Percentiles rank a stretch among this genome's conserved stretches.
These are phyloP conservation scores for Hucho hucho DNA, from an alignment of 2,113 vertebrate genomes.

Conservation along the genomic window DNA sequence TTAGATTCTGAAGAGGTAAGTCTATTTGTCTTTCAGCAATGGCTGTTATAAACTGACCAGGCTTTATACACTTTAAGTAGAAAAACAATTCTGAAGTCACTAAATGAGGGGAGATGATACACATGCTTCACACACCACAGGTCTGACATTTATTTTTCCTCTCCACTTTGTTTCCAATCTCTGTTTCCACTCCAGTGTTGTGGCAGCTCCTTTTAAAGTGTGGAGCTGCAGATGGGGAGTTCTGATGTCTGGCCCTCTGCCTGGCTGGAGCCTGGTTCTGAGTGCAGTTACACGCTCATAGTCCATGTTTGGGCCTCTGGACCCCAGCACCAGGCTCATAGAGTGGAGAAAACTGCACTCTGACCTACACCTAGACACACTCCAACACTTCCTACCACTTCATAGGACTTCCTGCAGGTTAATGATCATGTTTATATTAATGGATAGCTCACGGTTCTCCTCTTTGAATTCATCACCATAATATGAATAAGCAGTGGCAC, in stretches of 20 bases:
- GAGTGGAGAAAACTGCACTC: neutral
- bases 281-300: slow-evolving; percentile 19
- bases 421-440: neutral
- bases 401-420: neutral
- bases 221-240: slow-evolving; percentile 39
- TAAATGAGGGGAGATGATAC: neutral
- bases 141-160: slow-evolving; percentile 7
- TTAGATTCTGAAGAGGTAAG: neutral
- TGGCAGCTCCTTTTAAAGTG: slow-evolving; percentile 69
- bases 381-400: too few relatives aligned
- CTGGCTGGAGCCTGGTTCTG: slow-evolving; percentile 4
- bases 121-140: neutral
- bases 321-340: slow-evolving; percentile 11
- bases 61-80: neutral
- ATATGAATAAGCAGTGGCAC: too few relatives aligned
- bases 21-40: neutral
- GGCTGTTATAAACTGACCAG: too few relatives aligned
- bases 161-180: slow-evolving; percentile 25
- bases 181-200: slow-evolving; percentile 46
- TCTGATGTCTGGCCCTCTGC: slow-evolving; percentile 34
- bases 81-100: neutral
- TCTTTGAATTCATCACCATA: too few relatives aligned
- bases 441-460: neutral
- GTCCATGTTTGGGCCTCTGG: slow-evolving; percentile 57
- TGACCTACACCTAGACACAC: too few relatives aligned